Evolutionary conservation across 2,113 vertebrate genomes (phyloP).

Genomic region (Microcebus ravelobensis): DNA sequence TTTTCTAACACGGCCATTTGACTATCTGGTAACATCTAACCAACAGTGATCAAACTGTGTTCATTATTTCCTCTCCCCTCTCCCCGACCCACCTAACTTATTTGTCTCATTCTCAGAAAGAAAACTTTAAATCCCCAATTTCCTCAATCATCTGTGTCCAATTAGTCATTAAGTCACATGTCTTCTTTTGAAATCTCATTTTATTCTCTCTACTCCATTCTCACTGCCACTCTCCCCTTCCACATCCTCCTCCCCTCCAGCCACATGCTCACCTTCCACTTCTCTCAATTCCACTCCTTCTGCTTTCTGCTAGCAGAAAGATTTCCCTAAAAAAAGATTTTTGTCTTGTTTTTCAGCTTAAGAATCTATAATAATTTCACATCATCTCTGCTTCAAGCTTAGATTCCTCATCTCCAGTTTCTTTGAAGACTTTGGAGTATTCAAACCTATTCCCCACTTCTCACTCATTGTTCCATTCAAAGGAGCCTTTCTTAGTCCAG

Average conservation of each 20-base stretch:
- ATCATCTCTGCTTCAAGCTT: background rate
- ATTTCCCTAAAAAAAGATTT: background rate
- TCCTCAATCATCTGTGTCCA: conserved; percentile 57
- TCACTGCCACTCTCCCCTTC: no score
- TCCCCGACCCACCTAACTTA: conserved; percentile 6
- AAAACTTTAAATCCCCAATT: background rate
- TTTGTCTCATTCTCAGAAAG: conserved; percentile 30
- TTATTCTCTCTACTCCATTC: background rate
- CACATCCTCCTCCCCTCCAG: rapidly evolving
- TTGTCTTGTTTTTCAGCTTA: background rate
- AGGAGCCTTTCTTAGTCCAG: background rate
- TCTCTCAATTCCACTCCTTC: background rate
- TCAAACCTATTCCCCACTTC: background rate
- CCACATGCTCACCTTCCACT: background rate
- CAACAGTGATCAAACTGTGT: background rate
- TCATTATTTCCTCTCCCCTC: background rate
- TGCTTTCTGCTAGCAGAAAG: background rate
- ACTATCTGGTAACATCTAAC: conserved; percentile 49
- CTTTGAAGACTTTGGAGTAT: background rate
- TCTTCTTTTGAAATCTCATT: background rate
- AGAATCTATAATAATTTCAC: background rate
- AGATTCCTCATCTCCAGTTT: background rate
- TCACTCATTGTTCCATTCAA: background rate
- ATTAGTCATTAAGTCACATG: background rate
- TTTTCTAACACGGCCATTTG: background rate